These are phyloP conservation scores for Elephantulus edwardii DNA, from an alignment of 2,113 vertebrate species.

Conservation along the genomic window DNA sequence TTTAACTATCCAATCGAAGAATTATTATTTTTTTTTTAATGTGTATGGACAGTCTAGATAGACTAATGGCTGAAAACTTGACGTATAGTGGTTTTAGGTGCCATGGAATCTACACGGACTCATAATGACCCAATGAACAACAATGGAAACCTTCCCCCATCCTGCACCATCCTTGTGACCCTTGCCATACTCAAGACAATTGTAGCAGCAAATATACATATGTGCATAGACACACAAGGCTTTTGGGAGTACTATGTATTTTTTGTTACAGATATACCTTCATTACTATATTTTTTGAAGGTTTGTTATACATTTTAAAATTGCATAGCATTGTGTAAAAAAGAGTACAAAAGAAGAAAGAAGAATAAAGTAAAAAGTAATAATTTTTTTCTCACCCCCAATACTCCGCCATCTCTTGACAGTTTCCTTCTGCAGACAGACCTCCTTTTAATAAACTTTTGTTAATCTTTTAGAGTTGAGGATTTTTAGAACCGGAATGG, in stretches of 20 bases:
- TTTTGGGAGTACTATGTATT: neutral
- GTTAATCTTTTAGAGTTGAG: neutral
- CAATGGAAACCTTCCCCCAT: too few species aligned
- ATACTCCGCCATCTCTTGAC: neutral
- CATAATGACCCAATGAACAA: too few species aligned
- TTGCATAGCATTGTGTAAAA: neutral
- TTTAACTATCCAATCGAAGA: neutral
- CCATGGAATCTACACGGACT: too few species aligned
- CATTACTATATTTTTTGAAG: conserved; percentile 9
- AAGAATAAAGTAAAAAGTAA: conserved; percentile 9
- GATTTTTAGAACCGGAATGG: conserved; percentile 16
- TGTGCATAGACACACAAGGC: neutral
- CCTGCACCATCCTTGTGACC: too few species aligned
- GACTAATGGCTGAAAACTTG: neutral
- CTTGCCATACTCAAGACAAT: too few species aligned
- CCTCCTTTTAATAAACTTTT: neutral
- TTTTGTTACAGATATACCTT: neutral
- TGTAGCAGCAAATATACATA: neutral
- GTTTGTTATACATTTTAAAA: neutral
- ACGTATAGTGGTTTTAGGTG: too few species aligned
- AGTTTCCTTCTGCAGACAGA: neutral
- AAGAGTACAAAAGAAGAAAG: neutral
- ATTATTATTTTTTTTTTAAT: neutral
- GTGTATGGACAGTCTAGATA: neutral
- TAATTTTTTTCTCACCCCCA: neutral